Conservation (phyloP, 2,113 vertebrate species). For the Stomatorhinus ivindoensis region DNA sequence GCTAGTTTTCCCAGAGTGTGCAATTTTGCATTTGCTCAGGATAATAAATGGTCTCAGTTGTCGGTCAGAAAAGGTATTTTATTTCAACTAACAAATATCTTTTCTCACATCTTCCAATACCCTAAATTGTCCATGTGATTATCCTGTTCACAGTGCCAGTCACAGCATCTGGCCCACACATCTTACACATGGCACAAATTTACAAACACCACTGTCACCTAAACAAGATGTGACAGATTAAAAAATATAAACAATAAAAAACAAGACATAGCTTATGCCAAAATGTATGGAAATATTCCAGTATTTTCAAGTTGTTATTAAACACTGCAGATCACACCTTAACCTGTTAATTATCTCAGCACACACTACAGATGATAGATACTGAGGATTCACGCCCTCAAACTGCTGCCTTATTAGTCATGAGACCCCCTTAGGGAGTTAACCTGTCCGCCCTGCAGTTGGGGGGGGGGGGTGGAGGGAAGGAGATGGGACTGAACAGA, state of each 20-base stretch:
- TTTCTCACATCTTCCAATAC: not conserved
- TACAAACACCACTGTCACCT: not conserved
- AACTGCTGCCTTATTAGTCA: not conserved
- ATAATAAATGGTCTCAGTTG: not conserved
- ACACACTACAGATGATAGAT: not conserved
- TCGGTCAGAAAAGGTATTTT: not conserved
- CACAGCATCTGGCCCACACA: not conserved
- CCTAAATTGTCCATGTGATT: not conserved
- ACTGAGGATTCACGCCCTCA: not conserved
- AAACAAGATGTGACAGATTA: not conserved
- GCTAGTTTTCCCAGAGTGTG: not conserved
- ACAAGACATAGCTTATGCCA: not conserved
- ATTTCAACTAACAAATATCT: slow-evolving; percentile 1
- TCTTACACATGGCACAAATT: not conserved
- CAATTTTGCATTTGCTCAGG: not conserved
- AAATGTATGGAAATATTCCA: not conserved
- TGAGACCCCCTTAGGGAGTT: not conserved
- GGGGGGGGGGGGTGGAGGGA: not conserved
- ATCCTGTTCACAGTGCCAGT: not conserved
- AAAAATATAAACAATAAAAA: not conserved
- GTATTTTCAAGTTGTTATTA: not conserved
- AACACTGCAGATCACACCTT: not conserved
- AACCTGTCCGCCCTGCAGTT: not conserved
- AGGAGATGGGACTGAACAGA: not conserved
- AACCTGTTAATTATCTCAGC: not conserved